Evolutionary conservation across 2,113 vertebrate species (phyloP).

Genomic region (Pipa parva): DNA sequence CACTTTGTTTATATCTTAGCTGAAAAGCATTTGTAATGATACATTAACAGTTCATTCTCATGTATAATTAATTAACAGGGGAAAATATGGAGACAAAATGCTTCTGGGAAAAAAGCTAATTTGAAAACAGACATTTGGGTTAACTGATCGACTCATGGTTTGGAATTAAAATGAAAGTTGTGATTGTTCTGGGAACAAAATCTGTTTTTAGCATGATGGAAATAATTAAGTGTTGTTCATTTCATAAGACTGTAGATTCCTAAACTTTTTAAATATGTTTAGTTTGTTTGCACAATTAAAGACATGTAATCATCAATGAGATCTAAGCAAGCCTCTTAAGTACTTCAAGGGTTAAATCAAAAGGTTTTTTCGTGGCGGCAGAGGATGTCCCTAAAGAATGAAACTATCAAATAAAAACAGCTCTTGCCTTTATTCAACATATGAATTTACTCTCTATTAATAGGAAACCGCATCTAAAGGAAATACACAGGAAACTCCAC

Average conservation of each 20-base stretch:
- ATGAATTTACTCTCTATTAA: conserved; percentile 23
- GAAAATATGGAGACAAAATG: conserved; percentile 17
- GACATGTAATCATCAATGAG: background rate
- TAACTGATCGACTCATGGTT: background rate
- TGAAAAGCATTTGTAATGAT: conserved; percentile 1
- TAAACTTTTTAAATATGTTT: background rate
- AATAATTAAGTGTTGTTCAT: background rate
- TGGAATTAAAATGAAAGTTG: conserved; percentile 16
- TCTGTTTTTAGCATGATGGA: background rate
- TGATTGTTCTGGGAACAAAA: background rate
- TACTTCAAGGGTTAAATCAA: background rate
- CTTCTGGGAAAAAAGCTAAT: conserved; percentile 13
- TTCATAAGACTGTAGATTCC: background rate
- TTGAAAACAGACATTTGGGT: background rate
- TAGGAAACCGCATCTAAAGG: conserved; percentile 34
- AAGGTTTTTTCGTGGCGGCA: background rate
- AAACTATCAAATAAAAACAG: conserved; percentile 15
- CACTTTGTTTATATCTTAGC: background rate
- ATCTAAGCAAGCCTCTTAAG: background rate
- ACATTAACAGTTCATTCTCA: conserved; percentile 14
- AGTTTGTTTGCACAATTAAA: background rate
- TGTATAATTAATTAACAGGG: conserved; percentile 35
- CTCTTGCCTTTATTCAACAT: conserved; percentile 8
- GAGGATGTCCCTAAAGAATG: conserved; percentile 10
- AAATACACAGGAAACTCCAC: conserved; percentile 27